Evolutionary conservation across 2,113 vertebrate species (phyloP).

Genomic region (Sturnira hondurensis): DNA sequence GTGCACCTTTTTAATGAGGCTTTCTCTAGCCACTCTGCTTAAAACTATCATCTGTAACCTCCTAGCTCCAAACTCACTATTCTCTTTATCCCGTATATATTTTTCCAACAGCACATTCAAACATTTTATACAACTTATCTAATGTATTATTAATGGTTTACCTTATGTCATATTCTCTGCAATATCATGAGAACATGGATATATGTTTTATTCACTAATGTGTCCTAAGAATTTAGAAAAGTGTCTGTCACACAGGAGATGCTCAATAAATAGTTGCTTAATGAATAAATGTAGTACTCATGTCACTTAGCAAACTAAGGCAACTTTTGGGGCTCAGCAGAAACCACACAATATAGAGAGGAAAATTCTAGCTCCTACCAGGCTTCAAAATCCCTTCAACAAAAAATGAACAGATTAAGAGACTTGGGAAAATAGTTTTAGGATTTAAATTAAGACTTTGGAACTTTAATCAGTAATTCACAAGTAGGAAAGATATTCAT

Average conservation of each 20-base stretch:
- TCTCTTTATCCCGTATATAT: background rate
- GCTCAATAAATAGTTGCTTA: background rate
- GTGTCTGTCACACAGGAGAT: background rate
- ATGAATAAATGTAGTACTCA: background rate
- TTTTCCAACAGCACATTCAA: background rate
- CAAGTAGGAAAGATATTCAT: background rate
- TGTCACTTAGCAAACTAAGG: background rate
- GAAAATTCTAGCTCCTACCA: background rate
- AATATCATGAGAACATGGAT: background rate
- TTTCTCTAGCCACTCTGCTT: background rate
- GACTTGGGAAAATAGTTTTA: background rate
- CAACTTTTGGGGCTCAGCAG: background rate
- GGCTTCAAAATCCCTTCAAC: background rate
- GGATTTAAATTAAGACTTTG: background rate
- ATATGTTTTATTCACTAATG: conserved; percentile 4
- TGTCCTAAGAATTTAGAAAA: background rate
- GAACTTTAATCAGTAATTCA: background rate
- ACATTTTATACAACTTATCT: background rate
- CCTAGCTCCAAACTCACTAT: background rate
- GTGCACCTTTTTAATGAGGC: background rate
- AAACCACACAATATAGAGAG: background rate
- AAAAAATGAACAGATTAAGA: background rate
- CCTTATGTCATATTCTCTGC: background rate
- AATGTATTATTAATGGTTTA: background rate
- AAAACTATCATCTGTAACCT: background rate